Evolutionary conservation across 1,140 invertebrate species (phyloP).

Genomic region (Campoletis sonorensis): DNA sequence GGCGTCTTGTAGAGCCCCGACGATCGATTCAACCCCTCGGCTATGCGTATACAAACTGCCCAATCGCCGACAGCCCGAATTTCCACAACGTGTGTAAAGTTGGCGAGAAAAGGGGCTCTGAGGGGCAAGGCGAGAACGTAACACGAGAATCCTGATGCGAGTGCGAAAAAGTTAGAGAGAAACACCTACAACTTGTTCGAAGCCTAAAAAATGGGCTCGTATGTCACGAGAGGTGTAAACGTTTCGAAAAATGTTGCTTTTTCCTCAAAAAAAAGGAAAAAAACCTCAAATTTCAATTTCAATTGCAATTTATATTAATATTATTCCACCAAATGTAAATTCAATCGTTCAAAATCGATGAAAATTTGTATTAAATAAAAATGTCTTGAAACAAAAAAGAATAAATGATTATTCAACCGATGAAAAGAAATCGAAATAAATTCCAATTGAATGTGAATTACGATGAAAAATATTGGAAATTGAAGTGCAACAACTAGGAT

Average conservation of each 20-base stretch:
- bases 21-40: constrained; percentile 44
- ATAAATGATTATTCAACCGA: not conserved
- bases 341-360: not conserved
- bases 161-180: constrained; percentile 8
- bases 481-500: not conserved
- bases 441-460: too few relatives aligned
- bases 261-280: too few relatives aligned
- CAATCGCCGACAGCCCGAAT: not conserved
- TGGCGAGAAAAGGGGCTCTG: too few relatives aligned
- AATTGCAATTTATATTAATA: too few relatives aligned
- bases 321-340: too few relatives aligned
- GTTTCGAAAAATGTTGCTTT: too few relatives aligned
- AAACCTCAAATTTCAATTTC: too few relatives aligned
- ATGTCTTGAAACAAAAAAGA: not conserved
- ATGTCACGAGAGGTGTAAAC: not conserved
- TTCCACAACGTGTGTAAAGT: not conserved
- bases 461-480: not conserved
- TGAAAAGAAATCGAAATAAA: too few relatives aligned
- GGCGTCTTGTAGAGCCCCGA: constrained; percentile 15
- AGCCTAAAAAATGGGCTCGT: not conserved
- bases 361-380: not conserved
- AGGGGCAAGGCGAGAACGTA: not conserved
- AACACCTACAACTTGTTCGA: not conserved
- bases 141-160: not conserved
- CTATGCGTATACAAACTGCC: constrained; percentile 22